Evolutionary conservation across 2,797 vertebrate genomes (phyloP).

Genomic region (Philypnodon macrostomus): DNA sequence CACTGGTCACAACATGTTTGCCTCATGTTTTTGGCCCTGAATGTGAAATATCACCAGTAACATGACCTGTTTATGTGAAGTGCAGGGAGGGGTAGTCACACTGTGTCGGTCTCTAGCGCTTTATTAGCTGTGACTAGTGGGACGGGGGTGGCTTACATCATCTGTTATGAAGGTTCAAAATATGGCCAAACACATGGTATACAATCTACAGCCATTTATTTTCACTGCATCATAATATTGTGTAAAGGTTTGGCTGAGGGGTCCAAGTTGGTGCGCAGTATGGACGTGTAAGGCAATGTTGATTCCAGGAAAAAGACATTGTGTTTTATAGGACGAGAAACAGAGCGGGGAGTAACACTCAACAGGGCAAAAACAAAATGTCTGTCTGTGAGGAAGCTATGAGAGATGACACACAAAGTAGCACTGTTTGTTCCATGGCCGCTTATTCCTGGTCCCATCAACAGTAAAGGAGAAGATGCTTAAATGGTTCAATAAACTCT

Average conservation of each 20-base stretch:
- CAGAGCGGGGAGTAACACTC: conserved; percentile 38
- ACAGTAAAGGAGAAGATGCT: not conserved
- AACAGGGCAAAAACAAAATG: conserved; percentile 32
- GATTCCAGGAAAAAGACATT: conserved; percentile 34
- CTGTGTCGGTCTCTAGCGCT: conserved; percentile 30
- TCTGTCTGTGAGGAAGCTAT: conserved; percentile 36
- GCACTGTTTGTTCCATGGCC: conserved; percentile 55
- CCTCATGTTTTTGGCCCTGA: conserved; percentile 18
- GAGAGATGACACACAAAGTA: conserved; percentile 56
- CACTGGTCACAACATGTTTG: conserved; percentile 27
- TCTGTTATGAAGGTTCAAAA: conserved; percentile 47
- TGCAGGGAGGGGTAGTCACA: conserved; percentile 17
- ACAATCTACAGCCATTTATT: conserved; percentile 35
- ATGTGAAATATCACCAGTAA: conserved; percentile 29
- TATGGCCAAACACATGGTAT: conserved; percentile 37
- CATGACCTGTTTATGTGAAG: conserved; percentile 24
- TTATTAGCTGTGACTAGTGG: conserved; percentile 49
- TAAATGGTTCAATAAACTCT: too few relatives aligned
- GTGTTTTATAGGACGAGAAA: conserved; percentile 43
- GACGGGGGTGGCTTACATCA: conserved; percentile 47
- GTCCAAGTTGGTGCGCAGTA: conserved; percentile 19
- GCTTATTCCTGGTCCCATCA: conserved; percentile 47
- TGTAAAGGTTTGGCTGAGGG: conserved; percentile 39
- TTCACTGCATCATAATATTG: conserved; percentile 47
- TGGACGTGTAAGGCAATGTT: not conserved